Evolutionary conservation across 2,888 invertebrate species (phyloP).

Genomic region (Oscheius sp.): DNA sequence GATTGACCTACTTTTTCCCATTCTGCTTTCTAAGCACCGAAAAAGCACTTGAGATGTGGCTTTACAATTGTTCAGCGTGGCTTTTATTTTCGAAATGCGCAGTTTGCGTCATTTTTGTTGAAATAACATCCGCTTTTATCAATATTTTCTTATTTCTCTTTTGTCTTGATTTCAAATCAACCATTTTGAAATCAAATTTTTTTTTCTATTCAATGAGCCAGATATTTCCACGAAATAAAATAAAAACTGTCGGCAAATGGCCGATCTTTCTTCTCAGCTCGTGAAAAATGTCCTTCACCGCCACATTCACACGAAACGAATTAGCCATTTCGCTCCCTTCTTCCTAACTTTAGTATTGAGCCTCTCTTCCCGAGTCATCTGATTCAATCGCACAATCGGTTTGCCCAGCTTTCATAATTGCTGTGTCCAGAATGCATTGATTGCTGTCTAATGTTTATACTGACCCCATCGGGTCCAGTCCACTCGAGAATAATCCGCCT

Average conservation of each 20-base stretch:
- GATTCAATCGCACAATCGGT: no score
- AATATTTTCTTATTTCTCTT: not conserved
- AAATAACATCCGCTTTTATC: no score
- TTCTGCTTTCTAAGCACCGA: not conserved
- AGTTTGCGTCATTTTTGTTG: not conserved
- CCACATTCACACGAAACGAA: not conserved
- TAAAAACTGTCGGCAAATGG: not conserved
- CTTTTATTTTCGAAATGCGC: not conserved
- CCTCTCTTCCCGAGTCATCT: not conserved
- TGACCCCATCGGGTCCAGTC: not conserved
- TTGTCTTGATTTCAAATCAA: not conserved
- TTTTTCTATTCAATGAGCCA: not conserved
- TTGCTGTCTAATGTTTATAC: conserved; percentile 9
- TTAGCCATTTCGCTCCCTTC: not conserved
- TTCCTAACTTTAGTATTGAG: no score
- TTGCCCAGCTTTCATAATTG: conserved; percentile 22
- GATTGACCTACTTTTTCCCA: not conserved
- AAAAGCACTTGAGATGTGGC: not conserved
- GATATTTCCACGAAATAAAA: not conserved
- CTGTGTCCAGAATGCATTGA: conserved; percentile 9
- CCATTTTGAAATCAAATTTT: not conserved
- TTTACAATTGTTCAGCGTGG: not conserved
- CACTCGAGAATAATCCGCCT: conserved; percentile 11
- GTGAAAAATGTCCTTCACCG: not conserved
- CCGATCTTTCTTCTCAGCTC: conserved; percentile 1